Evolutionary conservation across 2,113 vertebrate genomes (phyloP), one percentile per base, ranked within the genome.

Genomic region (Herpetotheres cachinnans): DNA sequence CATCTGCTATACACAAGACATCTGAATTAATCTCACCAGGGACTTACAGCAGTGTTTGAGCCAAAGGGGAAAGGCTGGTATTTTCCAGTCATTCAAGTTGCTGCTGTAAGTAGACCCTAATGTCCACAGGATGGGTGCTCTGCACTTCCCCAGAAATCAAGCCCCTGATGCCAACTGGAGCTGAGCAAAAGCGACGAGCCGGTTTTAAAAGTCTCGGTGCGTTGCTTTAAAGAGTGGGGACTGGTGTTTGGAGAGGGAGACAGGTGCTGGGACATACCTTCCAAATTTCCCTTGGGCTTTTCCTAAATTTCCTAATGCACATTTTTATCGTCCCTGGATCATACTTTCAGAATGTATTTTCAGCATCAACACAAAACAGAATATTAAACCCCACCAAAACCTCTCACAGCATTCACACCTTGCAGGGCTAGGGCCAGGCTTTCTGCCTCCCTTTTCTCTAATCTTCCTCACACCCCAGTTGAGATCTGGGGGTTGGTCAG

Each of bases 201-300:
- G 3, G 30, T 47, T 52, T 17, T 10, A 7, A 21, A 36, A 5
- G 8, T 10, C 26, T 52, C 3, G 2, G 24, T 18, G 59, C 0
- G 2, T 2, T 8, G 49, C 36, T 49, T 58, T 27, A 14, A 46
- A 36, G 44, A 49, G 61, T 2, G 4, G n/a, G 46, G 67, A 14
- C 5, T 7, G 63, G 34, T 13, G 42, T 55, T 5, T 32, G 54
- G 49, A 10, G 65, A 4, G 21, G 3, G 16, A 17, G 67, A 11
- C 0, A 2, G 12, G 44, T 9, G 46, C 24, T 26, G 1, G 9
- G 65, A 27, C 3, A 12, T 5, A 3, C 9, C 19, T n/a, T 52
- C 42, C 20, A 34, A 7, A 6, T 32, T 56, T 14, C n/a, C 40
- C 49, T 7, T 1, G 27, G 50, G 22, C 16, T 12, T 38, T 56